phyloP scores from a whole-genome alignment of 1,140 invertebrate species.

The Vanessa atalanta region DNA sequence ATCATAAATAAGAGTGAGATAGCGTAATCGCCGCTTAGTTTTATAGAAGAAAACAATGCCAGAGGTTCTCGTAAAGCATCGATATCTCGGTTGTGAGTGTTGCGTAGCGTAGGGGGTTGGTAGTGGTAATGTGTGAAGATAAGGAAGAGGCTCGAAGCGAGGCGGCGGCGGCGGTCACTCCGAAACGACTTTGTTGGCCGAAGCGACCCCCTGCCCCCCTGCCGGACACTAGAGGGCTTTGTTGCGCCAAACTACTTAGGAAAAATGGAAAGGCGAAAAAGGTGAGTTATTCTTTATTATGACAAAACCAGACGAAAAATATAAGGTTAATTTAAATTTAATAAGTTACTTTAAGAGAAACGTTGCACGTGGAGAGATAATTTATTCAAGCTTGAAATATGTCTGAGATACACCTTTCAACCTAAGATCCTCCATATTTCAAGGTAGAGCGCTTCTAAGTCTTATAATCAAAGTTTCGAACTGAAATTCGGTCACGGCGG shows the following conservation, averaged over 20 bases:
- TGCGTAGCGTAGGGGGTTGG: constrained; percentile 52
- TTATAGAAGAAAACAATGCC: constrained; percentile 71
- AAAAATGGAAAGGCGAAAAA: constrained; percentile 76
- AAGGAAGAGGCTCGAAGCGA: constrained; percentile 71
- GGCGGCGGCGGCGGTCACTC: constrained; percentile 62
- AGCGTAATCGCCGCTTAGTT: constrained; percentile 62
- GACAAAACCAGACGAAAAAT: not conserved
- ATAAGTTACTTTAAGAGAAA: not conserved
- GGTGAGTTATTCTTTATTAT: constrained; percentile 41
- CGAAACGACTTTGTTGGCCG: constrained; percentile 67
- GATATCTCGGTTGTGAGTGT: constrained; percentile 73
- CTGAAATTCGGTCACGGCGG: constrained; percentile 58
- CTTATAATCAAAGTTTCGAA: constrained; percentile 65
- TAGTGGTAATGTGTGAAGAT: constrained; percentile 71
- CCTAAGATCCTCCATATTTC: constrained; percentile 65
- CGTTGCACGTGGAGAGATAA: constrained; percentile 12
- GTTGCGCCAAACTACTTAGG: constrained; percentile 72
- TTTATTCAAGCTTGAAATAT: constrained; percentile 30
- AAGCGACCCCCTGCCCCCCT: constrained; percentile 65
- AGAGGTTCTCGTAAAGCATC: constrained; percentile 72
- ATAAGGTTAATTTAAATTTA: no score
- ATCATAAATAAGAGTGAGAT: constrained; percentile 61
- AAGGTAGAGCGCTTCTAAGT: constrained; percentile 61
- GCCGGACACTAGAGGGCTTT: constrained; percentile 74
- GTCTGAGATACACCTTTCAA: constrained; percentile 32